Conservation (phyloP, 2,888 invertebrate genomes). For the Cephus spinipes region DNA sequence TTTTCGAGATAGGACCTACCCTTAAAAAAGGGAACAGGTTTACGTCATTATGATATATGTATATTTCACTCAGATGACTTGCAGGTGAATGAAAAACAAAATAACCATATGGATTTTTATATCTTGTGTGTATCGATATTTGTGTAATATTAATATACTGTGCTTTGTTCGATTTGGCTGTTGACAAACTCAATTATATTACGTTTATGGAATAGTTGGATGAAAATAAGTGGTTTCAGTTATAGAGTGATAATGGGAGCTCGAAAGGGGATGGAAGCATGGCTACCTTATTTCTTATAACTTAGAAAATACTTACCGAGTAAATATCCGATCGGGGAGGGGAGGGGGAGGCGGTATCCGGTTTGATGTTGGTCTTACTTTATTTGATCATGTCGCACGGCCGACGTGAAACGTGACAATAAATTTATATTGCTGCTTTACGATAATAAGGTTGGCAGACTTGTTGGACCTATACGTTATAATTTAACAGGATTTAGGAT, state of each 20-base stretch:
- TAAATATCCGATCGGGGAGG: not conserved
- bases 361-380: constrained; percentile 1
- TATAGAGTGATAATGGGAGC: not conserved
- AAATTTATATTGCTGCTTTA: constrained; percentile 64
- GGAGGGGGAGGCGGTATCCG: not conserved
- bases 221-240: not conserved
- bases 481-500: constrained; percentile 41
- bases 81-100: too few relatives aligned
- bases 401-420: constrained; percentile 49
- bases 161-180: not conserved
- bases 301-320: not conserved
- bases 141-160: not conserved
- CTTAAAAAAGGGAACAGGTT: not conserved
- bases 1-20: not conserved
- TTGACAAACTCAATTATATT: not conserved
- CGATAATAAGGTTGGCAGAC: constrained; percentile 51
- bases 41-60: not conserved
- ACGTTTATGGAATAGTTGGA: not conserved
- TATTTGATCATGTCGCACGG: not conserved
- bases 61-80: too few relatives aligned
- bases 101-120: not conserved
- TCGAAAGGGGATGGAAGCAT: not conserved
- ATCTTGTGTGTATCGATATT: not conserved
- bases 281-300: not conserved
- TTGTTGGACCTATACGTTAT: constrained; percentile 52